Conservation (phyloP, 2,888 invertebrate genomes). For the Ditula angustiorana region DNA sequence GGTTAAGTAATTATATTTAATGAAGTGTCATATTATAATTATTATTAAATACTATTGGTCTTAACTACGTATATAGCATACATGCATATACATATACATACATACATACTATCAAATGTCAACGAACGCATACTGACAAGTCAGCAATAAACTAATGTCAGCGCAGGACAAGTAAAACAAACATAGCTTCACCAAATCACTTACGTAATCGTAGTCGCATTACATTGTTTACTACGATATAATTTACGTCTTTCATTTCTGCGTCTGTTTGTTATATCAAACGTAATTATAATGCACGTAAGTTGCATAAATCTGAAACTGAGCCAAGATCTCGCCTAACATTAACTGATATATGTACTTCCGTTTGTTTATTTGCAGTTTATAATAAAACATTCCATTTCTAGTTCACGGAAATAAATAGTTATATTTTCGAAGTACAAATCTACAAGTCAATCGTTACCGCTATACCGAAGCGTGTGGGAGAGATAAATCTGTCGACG, state of each 20-base stretch:
- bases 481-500: slow-evolving; percentile 74
- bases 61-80: no score
- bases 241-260: slow-evolving; percentile 27
- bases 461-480: slow-evolving; percentile 52
- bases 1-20: no score
- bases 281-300: slow-evolving; percentile 26
- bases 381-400: slow-evolving; percentile 41
- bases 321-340: slow-evolving; percentile 35
- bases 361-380: slow-evolving; percentile 22
- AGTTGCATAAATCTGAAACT: slow-evolving; percentile 37
- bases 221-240: slow-evolving; percentile 20
- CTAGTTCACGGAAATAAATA: slow-evolving; percentile 41
- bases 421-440: slow-evolving; percentile 45
- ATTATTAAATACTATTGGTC: no score
- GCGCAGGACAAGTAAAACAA: neutral
- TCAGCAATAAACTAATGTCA: slow-evolving; percentile 1
- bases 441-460: slow-evolving; percentile 58
- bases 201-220: slow-evolving; percentile 3
- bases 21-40: no score
- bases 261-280: slow-evolving; percentile 30
- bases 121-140: neutral
- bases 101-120: neutral
- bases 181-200: slow-evolving; percentile 7
- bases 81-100: no score
- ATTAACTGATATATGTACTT: slow-evolving; percentile 19